Evolutionary conservation across 1,140 invertebrate genomes (phyloP).

Genomic region (Hermatobates lingyangjiaoensis): DNA sequence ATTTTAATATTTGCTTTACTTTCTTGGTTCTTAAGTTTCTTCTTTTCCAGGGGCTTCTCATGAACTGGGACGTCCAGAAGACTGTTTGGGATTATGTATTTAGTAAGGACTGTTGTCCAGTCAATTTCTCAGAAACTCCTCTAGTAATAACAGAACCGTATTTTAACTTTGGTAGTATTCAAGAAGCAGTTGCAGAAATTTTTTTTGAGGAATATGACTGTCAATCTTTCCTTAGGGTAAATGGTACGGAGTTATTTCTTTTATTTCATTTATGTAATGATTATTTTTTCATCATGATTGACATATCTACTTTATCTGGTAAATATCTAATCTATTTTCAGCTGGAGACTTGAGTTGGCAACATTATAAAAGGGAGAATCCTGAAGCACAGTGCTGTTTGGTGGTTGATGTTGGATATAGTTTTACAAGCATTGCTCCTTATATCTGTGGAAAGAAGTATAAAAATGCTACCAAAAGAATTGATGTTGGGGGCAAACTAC

Average conservation of each 20-base stretch:
- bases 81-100: conserved; percentile 93
- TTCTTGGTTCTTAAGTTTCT: conserved; percentile 8
- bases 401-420: conserved; percentile 89
- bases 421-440: conserved; percentile 88
- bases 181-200: conserved; percentile 86
- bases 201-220: conserved; percentile 97
- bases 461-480: conserved; percentile 62
- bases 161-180: conserved; percentile 82
- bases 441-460: conserved; percentile 72
- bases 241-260: conserved; percentile 28
- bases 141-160: conserved; percentile 86
- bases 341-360: conserved; percentile 31
- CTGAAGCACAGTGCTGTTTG: conserved; percentile 47
- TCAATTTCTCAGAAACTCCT: conserved; percentile 53
- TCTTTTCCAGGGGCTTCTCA: conserved; percentile 53
- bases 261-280: too few species aligned
- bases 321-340: conserved; percentile 19
- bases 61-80: conserved; percentile 92
- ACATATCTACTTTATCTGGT: conserved; percentile 33
- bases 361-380: conserved; percentile 30
- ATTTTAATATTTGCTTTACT: background rate
- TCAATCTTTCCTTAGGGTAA: conserved; percentile 60
- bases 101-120: conserved; percentile 66
- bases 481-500: conserved; percentile 87
- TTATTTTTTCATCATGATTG: conserved; percentile 19